Percentiles rank a stretch among this genome's conserved stretches.
Conservation (phyloP, 2,113 vertebrate species). For the Tyrannus savana region DNA sequence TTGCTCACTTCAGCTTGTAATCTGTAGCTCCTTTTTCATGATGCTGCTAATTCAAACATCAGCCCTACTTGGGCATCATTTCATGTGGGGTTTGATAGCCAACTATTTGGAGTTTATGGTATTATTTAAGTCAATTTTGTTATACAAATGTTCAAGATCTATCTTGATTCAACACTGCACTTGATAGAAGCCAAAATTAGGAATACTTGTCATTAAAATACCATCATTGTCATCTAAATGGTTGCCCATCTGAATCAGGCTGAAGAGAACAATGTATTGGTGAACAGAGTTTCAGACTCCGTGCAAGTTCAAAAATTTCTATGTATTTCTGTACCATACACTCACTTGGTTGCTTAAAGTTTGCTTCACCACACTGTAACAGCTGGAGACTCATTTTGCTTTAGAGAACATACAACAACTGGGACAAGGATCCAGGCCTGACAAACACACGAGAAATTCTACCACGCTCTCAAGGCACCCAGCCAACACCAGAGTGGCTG, state of each 20-base stretch:
- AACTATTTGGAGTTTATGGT: not conserved
- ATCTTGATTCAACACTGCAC: not conserved
- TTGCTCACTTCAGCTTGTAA: slow-evolving; percentile 24
- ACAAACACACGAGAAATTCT: not conserved
- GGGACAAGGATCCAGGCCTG: not conserved
- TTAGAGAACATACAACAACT: not conserved
- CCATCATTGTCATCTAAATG: not conserved
- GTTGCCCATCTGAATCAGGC: not conserved
- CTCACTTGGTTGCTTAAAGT: not conserved
- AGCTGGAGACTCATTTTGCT: not conserved
- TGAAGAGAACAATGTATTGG: not conserved
- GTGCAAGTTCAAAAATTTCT: not conserved
- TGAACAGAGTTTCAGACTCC: not conserved
- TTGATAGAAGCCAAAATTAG: not conserved
- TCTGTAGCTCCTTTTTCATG: not conserved
- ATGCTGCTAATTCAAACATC: not conserved
- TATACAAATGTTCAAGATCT: not conserved
- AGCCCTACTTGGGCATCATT: not conserved
- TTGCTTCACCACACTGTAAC: not conserved
- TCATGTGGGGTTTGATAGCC: not conserved
- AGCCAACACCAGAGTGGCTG: not conserved
- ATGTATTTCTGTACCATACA: fast-evolving
- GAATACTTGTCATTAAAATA: not conserved
- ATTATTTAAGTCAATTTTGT: not conserved
- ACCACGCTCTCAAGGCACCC: not conserved